Evolutionary conservation across 2,797 vertebrate genomes (phyloP).

Genomic region (Octomys mimax): DNA sequence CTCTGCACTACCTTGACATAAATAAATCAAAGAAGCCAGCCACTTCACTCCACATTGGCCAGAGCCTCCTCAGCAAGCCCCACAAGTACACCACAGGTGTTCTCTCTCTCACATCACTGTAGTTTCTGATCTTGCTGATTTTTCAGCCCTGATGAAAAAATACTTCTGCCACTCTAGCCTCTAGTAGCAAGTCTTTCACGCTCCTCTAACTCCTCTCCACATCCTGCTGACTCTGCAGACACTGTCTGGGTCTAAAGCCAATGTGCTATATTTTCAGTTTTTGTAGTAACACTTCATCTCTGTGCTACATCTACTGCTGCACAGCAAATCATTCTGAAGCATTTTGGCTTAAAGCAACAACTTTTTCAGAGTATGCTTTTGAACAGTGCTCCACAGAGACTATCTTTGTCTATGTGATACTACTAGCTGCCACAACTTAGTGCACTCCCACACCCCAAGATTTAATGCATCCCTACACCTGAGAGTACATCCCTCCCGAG

Average conservation of each 20-base stretch:
- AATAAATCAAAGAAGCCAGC: not conserved
- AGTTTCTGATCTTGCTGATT: not conserved
- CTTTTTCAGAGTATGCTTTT: not conserved
- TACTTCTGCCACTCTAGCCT: not conserved
- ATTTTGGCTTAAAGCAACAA: not conserved
- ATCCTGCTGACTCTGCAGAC: not conserved
- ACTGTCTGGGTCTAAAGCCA: not conserved
- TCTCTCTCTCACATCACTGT: not conserved
- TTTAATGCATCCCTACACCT: not conserved
- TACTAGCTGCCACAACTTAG: not conserved
- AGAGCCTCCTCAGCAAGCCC: not conserved
- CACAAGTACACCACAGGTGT: not conserved
- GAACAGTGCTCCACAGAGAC: not conserved
- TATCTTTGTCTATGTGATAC: not conserved
- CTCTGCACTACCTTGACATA: not conserved
- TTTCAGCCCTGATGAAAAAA: not conserved
- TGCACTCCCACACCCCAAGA: too few species aligned
- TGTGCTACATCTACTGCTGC: not conserved
- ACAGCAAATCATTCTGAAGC: not conserved
- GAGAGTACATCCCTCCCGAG: not conserved
- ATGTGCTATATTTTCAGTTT: not conserved
- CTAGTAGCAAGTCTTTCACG: not conserved
- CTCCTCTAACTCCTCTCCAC: not conserved
- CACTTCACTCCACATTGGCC: too few species aligned
- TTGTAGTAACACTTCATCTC: not conserved